A percentile compares a stretch with the other conserved stretches of the same genome.
Evolutionary conservation across 2,113 vertebrate species (phyloP).

Genomic region (Phodopus roborovskii): DNA sequence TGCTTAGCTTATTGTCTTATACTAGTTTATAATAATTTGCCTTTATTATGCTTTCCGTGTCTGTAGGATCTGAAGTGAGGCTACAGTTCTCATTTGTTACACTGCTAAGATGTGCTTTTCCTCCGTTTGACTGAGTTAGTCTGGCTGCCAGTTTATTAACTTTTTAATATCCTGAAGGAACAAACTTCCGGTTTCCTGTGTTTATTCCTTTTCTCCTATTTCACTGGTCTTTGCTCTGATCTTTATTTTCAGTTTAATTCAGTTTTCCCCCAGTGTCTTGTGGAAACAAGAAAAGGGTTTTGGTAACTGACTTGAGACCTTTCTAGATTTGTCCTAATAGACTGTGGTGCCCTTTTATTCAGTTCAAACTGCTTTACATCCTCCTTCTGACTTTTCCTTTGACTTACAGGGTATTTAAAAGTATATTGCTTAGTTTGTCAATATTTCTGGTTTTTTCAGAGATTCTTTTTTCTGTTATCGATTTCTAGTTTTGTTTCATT

Average conservation of each 20-base stretch:
- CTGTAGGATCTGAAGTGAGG: neutral
- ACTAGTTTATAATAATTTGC: neutral
- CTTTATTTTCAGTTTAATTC: neutral
- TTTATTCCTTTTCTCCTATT: neutral
- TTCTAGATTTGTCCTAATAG: neutral
- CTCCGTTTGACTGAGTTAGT: neutral
- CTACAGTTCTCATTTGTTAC: neutral
- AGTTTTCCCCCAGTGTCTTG: neutral
- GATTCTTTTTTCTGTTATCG: neutral
- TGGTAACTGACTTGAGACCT: neutral
- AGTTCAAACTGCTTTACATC: neutral
- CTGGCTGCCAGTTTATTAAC: neutral
- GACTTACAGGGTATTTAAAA: neutral
- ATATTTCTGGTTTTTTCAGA: neutral
- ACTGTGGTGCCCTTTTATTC: neutral
- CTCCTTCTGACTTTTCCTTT: neutral
- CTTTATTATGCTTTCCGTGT: neutral
- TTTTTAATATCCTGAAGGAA: neutral
- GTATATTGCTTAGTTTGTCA: neutral
- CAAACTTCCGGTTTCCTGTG: neutral
- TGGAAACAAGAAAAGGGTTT: neutral
- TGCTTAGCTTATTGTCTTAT: neutral
- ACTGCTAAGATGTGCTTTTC: neutral
- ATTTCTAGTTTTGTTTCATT: conserved; percentile 1
- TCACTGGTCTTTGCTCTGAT: neutral